These are phyloP conservation scores for Anguilla megastoma DNA, from an alignment of 2,797 vertebrate species.

Conservation along the genomic window DNA sequence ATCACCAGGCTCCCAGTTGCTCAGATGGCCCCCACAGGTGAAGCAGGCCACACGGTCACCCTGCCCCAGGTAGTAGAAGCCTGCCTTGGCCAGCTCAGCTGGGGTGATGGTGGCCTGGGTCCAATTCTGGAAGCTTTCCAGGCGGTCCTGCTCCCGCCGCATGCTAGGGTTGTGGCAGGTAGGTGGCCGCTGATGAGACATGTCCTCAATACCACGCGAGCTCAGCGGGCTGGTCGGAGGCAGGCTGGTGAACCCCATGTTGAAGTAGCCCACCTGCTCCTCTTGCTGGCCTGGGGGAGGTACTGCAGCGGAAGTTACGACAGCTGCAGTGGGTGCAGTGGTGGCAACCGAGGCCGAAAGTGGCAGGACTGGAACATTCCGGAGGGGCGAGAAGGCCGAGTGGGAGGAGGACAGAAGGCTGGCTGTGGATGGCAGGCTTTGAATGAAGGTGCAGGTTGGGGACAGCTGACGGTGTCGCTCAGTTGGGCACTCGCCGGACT, in stretches of 20 bases:
- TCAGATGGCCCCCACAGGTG: conserved; percentile 89
- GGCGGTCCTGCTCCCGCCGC: conserved; percentile 89
- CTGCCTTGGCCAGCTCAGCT: conserved; percentile 87
- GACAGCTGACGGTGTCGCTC: conserved; percentile 88
- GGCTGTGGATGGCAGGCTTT: conserved; percentile 75
- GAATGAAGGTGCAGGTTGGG: conserved; percentile 88
- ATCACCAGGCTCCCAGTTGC: conserved; percentile 96
- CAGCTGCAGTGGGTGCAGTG: not conserved
- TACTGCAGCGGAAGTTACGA: conserved; percentile 21
- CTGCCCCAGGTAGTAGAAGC: conserved; percentile 89
- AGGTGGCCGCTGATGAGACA: conserved; percentile 75
- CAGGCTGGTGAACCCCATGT: conserved; percentile 74
- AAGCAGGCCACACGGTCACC: conserved; percentile 92
- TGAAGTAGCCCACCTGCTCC: conserved; percentile 79
- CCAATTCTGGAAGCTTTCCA: conserved; percentile 85
- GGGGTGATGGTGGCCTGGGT: conserved; percentile 81
- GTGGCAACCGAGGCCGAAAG: conserved; percentile 58
- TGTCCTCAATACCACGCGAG: conserved; percentile 81
- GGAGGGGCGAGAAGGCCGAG: conserved; percentile 81
- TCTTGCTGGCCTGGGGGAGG: conserved; percentile 62
- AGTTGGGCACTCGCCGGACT: conserved; percentile 85
- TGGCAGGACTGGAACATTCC: conserved; percentile 64
- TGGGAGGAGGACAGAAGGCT: conserved; percentile 79
- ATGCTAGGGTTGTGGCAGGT: conserved; percentile 82
- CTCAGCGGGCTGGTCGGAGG: conserved; percentile 76